Evolutionary conservation across 2,113 vertebrate species (phyloP).

Genomic region (Mesembrinibis cayennensis): DNA sequence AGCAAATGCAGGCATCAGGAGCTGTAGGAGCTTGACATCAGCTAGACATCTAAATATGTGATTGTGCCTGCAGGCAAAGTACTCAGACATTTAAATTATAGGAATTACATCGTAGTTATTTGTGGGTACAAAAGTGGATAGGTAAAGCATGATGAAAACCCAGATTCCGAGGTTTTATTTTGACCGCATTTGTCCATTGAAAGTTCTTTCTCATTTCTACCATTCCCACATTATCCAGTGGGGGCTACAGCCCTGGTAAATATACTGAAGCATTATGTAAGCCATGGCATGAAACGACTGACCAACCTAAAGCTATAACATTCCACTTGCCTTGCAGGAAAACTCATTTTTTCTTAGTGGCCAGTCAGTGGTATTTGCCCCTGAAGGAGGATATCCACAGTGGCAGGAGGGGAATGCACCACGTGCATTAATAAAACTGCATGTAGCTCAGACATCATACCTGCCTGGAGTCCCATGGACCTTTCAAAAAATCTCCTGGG

Average conservation of each 20-base stretch:
- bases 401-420: neutral
- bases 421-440: fast-evolving
- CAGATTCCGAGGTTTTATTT: neutral
- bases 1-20: neutral
- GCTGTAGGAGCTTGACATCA: neutral
- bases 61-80: neutral
- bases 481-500: neutral
- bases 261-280: neutral
- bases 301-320: neutral
- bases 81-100: slow-evolving; percentile 28
- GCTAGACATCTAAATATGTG: neutral
- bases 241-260: neutral
- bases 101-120: neutral
- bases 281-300: neutral
- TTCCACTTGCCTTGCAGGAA: neutral
- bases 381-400: neutral
- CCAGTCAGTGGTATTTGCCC: neutral
- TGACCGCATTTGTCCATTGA: neutral
- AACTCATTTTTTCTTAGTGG: neutral
- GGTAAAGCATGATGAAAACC: neutral
- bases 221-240: neutral
- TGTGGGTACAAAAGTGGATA: neutral
- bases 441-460: neutral
- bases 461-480: too few species aligned
- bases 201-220: neutral